A percentile compares a stretch with the other conserved stretches of the same genome.
These are phyloP conservation scores for Habropoda laboriosa DNA, from an alignment of 1,140 invertebrate genomes.

Conservation along the genomic window DNA sequence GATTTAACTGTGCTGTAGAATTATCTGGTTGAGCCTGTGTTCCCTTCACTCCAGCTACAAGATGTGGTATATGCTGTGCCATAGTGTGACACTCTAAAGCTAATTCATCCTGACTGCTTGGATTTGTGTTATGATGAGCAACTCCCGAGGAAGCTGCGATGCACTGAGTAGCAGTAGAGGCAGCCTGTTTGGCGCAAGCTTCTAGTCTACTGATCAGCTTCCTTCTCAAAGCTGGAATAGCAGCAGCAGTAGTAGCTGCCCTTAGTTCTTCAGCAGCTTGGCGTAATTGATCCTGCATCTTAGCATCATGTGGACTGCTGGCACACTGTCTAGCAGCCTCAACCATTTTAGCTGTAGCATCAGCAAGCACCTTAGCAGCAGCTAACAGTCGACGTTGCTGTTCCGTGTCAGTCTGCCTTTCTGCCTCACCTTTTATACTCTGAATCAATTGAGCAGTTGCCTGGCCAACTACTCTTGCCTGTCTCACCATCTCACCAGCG, in stretches of 20 bases:
- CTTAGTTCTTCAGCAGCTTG: conserved; percentile 95
- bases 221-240: conserved; percentile 89
- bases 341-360: conserved; percentile 97
- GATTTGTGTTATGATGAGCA: conserved; percentile 87
- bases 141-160: conserved; percentile 92
- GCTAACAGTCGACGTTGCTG: conserved; percentile 94
- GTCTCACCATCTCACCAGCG: conserved; percentile 96
- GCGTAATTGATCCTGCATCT: conserved; percentile 91
- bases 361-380: conserved; percentile 95
- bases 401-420: conserved; percentile 93
- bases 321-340: conserved; percentile 97
- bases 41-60: conserved; percentile 91
- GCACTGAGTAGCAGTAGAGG: conserved; percentile 94
- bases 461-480: conserved; percentile 95
- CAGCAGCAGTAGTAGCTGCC: conserved; percentile 92
- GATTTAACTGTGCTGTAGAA: conserved; percentile 88
- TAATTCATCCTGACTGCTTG: conserved; percentile 87
- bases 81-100: conserved; percentile 89
- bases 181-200: conserved; percentile 93
- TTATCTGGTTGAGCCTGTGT: conserved; percentile 88
- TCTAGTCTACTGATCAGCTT: conserved; percentile 90
- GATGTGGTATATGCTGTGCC: conserved; percentile 89
- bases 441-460: conserved; percentile 96
- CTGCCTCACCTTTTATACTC: conserved; percentile 96
- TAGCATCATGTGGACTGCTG: conserved; percentile 90